phyloP scores from a whole-genome alignment of 2,797 vertebrate genomes.

The Ara ararauna region DNA sequence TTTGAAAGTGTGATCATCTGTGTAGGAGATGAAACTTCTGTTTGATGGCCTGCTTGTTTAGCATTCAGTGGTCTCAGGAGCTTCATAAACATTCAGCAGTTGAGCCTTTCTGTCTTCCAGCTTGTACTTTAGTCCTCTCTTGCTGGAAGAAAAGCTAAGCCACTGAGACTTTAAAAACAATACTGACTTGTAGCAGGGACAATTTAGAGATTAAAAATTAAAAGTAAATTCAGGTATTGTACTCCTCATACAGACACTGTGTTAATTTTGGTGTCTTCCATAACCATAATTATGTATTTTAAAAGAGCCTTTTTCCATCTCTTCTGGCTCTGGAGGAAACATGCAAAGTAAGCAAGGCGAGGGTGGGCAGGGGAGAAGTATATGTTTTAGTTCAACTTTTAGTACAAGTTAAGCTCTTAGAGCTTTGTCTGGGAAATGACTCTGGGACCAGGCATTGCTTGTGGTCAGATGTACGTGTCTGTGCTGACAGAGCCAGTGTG shows the following conservation, averaged over 20 bases:
- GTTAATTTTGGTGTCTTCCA: not conserved
- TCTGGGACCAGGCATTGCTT: not conserved
- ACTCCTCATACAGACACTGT: not conserved
- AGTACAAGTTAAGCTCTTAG: not conserved
- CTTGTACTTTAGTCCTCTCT: not conserved
- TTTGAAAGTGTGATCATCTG: not conserved
- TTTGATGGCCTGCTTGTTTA: not conserved
- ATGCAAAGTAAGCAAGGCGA: not conserved
- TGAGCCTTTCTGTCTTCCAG: not conserved
- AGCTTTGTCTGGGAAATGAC: not conserved
- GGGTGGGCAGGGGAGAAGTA: rapidly evolving
- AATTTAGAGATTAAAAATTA: not conserved
- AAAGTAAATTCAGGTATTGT: not conserved
- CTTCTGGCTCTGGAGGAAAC: not conserved
- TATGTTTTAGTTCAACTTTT: not conserved
- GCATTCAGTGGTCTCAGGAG: not conserved
- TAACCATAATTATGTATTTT: not conserved
- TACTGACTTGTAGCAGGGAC: not conserved
- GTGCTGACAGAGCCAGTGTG: not conserved
- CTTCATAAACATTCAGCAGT: not conserved
- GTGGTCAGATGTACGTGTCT: not conserved
- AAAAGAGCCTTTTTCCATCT: not conserved
- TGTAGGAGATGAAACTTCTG: not conserved
- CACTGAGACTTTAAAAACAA: not conserved
- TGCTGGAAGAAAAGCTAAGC: not conserved